Evolutionary conservation across 35 echinoderm and acorn worm genomes (phyloP), one percentile per base, ranked within the genome.

Genomic region (Hemicentrotus pulcherrimus): DNA sequence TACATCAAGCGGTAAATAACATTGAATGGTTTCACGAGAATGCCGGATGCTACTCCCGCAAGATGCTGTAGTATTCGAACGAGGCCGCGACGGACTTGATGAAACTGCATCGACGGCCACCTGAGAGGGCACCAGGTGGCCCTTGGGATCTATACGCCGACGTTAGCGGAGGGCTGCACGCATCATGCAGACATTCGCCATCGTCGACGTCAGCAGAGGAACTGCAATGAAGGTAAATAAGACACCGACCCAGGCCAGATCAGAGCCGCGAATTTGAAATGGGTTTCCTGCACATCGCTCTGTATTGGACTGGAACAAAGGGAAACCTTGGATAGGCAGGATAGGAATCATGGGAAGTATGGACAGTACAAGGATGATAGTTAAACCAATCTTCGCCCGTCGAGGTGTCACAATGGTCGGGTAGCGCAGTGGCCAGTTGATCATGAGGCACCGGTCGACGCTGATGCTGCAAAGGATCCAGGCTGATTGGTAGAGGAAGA

Each of bases 391-490:
- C 88, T 41, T 90, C 6, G 88, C 88, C 15, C 88, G 32, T 90
- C 19, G 14, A 33, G 88, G 88, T 41, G 88, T 90, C 46, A 90
- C 88, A 45, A 90, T 90, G 32, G 88, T 90, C 46, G 88, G 88
- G 46, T 90, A 90, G 12, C 88, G 88, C 88, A 90, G 31, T 45
- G 88, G 88, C 46, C 32, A 47, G 33, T 33, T 90, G 32, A 90
- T 24, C 88, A 90, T 90, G 7, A 90, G 46, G 24, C 88, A 90
- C 15, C 88, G 88, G 46, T 90, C 88, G 12, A 90, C 32, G 46
- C 88, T 90, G 19, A 90, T 90, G 88, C 88, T 45, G 46, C 88
- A 90, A 5, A 90, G 88, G 19, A 90, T 28, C 88, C 32, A 47
- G 8, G 88, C 88, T 22, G 88, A 90, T 30, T 90, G 88, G 33